These are phyloP conservation scores for Polyodon spathula DNA, from an alignment of 2,113 vertebrate genomes.

Conservation along the genomic window DNA sequence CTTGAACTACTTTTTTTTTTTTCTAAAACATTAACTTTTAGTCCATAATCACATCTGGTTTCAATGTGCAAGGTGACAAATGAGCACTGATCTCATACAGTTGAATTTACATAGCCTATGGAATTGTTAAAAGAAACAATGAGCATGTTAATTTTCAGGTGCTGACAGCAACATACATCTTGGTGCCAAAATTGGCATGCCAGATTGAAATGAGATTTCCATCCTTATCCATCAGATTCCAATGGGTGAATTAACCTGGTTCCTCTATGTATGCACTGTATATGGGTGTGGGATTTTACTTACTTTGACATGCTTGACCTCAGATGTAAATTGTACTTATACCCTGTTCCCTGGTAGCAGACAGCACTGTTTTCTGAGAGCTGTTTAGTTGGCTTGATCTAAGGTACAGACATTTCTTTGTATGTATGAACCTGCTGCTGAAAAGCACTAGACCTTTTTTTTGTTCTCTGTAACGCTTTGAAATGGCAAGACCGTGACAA, in stretches of 20 bases:
- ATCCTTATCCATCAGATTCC: conserved; percentile 4
- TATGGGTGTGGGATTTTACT: conserved; percentile 1
- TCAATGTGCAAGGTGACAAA: too few species aligned
- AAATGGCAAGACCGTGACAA: conserved; percentile 44
- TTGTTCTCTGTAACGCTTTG: conserved; percentile 37
- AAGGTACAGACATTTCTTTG: conserved; percentile 28
- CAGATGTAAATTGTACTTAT: conserved; percentile 4
- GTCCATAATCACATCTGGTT: too few species aligned
- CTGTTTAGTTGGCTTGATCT: background rate
- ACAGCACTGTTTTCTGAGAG: background rate
- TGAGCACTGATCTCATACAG: background rate
- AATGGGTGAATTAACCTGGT: conserved; percentile 7
- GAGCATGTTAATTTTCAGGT: conserved; percentile 10
- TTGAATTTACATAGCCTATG: conserved; percentile 10
- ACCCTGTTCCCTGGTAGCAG: background rate
- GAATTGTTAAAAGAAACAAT: conserved; percentile 3
- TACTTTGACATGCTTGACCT: conserved; percentile 9
- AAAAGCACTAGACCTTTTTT: conserved; percentile 37
- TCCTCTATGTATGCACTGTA: background rate
- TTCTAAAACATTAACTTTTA: too few species aligned
- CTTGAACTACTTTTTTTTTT: too few species aligned
- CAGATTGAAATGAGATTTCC: conserved; percentile 14
- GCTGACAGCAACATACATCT: conserved; percentile 5
- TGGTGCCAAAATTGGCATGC: conserved; percentile 6
- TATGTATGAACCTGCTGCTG: conserved; percentile 19